Conservation (phyloP, 2,888 invertebrate genomes). For the Dryobotodes eremita region DNA sequence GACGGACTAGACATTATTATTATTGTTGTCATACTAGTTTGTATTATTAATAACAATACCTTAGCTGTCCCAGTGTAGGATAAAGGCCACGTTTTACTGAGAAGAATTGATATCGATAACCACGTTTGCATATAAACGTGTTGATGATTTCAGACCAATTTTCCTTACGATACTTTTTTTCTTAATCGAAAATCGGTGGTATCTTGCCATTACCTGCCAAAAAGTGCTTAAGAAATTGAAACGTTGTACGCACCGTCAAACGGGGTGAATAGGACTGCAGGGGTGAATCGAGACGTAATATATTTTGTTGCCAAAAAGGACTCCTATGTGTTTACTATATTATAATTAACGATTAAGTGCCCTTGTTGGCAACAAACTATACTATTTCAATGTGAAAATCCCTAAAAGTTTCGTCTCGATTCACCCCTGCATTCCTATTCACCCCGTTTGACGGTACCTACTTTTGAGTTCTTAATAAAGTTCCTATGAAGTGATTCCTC, state of each 20-base stretch:
- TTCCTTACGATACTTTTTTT: background rate
- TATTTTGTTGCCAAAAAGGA: too few relatives aligned
- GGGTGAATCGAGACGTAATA: too few relatives aligned
- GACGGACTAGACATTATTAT: slow-evolving; percentile 21
- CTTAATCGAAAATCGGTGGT: background rate
- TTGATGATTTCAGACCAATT: background rate
- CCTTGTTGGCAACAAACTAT: too few relatives aligned
- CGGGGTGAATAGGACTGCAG: too few relatives aligned
- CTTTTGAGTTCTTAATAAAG: background rate
- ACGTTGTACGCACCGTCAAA: too few relatives aligned
- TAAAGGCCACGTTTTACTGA: background rate
- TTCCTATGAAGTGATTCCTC: background rate
- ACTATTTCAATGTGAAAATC: too few relatives aligned
- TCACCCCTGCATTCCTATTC: too few relatives aligned
- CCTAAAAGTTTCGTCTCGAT: too few relatives aligned
- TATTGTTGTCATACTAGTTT: background rate
- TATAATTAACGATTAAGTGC: too few relatives aligned
- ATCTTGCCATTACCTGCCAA: background rate
- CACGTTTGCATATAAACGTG: background rate
- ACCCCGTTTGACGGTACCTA: too few relatives aligned
- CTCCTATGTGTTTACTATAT: too few relatives aligned
- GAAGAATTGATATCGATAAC: background rate
- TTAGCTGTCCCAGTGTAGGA: background rate
- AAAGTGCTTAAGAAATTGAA: background rate
- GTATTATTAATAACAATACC: slow-evolving; percentile 2